Conservation (phyloP, 2,888 invertebrate genomes). For the Lingula anatina region DNA sequence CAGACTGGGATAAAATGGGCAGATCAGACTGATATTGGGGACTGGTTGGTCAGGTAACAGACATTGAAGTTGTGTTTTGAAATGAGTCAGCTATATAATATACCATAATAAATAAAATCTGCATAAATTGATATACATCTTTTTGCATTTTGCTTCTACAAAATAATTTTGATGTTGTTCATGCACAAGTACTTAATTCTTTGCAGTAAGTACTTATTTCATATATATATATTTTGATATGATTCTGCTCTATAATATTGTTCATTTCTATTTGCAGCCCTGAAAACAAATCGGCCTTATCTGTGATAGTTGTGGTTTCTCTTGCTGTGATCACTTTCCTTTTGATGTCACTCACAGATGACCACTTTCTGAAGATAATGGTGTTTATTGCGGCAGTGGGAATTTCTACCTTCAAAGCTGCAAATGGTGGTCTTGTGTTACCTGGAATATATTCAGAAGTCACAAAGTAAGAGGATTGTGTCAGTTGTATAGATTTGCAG, state of each 20-base stretch:
- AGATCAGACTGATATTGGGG: constrained; percentile 66
- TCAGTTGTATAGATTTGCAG: too few species aligned
- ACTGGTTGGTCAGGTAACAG: constrained; percentile 47
- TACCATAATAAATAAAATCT: too few species aligned
- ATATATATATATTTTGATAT: neutral
- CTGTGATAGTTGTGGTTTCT: constrained; percentile 20
- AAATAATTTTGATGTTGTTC: too few species aligned
- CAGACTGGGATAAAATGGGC: constrained; percentile 85
- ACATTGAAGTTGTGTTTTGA: too few species aligned
- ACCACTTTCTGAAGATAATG: constrained; percentile 3
- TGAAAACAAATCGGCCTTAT: constrained; percentile 28
- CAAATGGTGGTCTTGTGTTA: constrained; percentile 19
- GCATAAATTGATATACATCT: too few species aligned
- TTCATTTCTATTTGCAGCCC: constrained; percentile 21
- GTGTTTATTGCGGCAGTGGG: constrained; percentile 14
- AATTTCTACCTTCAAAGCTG: constrained; percentile 29
- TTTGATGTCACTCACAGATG: constrained; percentile 1
- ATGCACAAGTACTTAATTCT: too few species aligned
- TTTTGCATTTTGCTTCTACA: too few species aligned
- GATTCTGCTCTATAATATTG: neutral
- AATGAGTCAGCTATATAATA: too few species aligned
- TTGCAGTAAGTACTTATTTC: too few species aligned
- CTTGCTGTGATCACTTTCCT: constrained; percentile 18
- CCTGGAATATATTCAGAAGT: too few species aligned
- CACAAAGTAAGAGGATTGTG: too few species aligned